Evolutionary conservation across 2,797 vertebrate genomes (phyloP).

Genomic region (Mormyrus proboscirostris): DNA sequence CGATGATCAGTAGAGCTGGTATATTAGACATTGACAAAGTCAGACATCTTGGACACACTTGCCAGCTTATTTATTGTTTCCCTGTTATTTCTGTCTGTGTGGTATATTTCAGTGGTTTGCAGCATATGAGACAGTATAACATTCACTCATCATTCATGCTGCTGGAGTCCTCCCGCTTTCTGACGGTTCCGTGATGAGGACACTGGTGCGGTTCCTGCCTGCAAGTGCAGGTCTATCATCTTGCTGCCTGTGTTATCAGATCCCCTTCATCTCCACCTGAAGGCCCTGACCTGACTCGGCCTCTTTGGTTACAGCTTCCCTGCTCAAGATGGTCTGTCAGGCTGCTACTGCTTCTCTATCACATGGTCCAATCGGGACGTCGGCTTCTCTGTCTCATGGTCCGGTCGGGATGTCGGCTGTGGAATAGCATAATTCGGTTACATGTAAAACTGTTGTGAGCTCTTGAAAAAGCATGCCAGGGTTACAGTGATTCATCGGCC

Average conservation of each 20-base stretch:
- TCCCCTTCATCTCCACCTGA: not conserved
- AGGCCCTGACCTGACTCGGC: not conserved
- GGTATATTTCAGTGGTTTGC: not conserved
- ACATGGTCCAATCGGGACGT: not conserved
- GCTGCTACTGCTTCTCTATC: not conserved
- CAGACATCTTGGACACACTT: not conserved
- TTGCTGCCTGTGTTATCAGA: not conserved
- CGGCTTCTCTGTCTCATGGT: not conserved
- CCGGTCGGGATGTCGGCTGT: not conserved
- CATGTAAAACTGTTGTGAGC: not conserved
- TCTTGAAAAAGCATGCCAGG: not conserved
- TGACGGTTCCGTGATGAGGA: not conserved
- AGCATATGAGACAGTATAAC: not conserved
- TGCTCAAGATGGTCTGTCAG: not conserved
- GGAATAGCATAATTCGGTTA: not conserved
- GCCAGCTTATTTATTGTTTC: not conserved
- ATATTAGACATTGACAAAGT: not conserved
- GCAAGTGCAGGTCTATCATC: not conserved
- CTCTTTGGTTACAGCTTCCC: not conserved
- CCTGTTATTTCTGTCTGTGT: not conserved
- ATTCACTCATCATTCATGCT: not conserved
- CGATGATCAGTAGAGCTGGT: not conserved
- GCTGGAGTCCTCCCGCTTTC: not conserved
- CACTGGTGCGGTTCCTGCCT: not conserved
- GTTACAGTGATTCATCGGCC: not conserved